Percentiles rank a stretch among this genome's conserved stretches.
Evolutionary conservation across 2,888 invertebrate species (phyloP).

Genomic region (Melanotus villosus): DNA sequence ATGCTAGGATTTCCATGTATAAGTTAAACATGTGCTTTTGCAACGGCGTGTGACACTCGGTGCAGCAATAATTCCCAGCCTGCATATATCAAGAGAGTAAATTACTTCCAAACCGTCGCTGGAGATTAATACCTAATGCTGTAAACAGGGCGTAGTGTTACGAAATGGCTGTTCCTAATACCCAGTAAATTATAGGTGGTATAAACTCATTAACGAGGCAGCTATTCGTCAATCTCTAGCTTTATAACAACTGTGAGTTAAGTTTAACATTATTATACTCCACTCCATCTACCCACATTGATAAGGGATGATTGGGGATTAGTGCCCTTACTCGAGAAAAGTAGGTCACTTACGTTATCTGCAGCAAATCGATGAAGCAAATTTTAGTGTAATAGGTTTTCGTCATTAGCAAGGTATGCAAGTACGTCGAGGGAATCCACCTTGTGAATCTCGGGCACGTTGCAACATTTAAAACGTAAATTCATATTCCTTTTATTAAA

Average conservation of each 20-base stretch:
- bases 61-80: slow-evolving; percentile 37
- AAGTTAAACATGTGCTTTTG: slow-evolving; percentile 24
- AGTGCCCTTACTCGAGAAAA: slow-evolving; percentile 7
- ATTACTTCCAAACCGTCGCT: slow-evolving; percentile 44
- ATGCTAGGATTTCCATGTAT: slow-evolving; percentile 31
- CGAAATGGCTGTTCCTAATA: slow-evolving; percentile 46
- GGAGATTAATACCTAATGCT: slow-evolving; percentile 45
- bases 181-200: slow-evolving; percentile 51
- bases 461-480: neutral
- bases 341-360: slow-evolving; percentile 19
- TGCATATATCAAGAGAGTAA: slow-evolving; percentile 43
- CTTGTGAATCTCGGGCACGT: neutral
- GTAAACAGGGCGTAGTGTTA: slow-evolving; percentile 46
- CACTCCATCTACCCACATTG: slow-evolving; percentile 13
- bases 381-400: slow-evolving; percentile 21
- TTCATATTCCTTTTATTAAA: neutral
- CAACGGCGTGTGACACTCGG: slow-evolving; percentile 30
- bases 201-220: slow-evolving; percentile 51
- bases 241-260: slow-evolving; percentile 28
- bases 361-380: slow-evolving; percentile 7
- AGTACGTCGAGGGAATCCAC: neutral
- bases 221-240: slow-evolving; percentile 49
- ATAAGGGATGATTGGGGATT: slow-evolving; percentile 30
- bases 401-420: slow-evolving; percentile 4
- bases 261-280: slow-evolving; percentile 35